Evolutionary conservation across 2,888 invertebrate species (phyloP).

Genomic region (Ochropleura plecta): DNA sequence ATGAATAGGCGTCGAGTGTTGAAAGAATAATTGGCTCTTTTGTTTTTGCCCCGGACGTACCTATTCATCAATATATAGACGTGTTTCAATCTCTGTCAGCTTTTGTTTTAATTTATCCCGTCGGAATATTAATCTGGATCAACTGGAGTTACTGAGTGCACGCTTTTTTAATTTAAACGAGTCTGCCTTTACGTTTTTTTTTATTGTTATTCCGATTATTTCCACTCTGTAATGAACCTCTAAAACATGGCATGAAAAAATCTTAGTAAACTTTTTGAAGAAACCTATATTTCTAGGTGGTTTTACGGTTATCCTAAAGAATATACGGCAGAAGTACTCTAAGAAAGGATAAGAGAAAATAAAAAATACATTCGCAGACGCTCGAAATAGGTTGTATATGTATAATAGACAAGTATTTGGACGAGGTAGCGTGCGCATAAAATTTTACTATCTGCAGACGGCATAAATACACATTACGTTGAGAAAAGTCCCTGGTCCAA

Average conservation of each 20-base stretch:
- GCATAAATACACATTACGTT: constrained; percentile 59
- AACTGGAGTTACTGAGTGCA: constrained; percentile 47
- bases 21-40: constrained; percentile 71
- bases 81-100: constrained; percentile 64
- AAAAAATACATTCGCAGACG: constrained; percentile 32
- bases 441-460: constrained; percentile 62
- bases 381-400: constrained; percentile 52
- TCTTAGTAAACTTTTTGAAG: not conserved
- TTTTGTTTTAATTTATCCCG: constrained; percentile 67
- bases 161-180: constrained; percentile 17
- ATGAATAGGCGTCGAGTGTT: constrained; percentile 70
- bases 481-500: constrained; percentile 50
- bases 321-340: constrained; percentile 1
- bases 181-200: not conserved
- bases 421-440: constrained; percentile 50
- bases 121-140: constrained; percentile 63
- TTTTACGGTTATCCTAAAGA: constrained; percentile 33
- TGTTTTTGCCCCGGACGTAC: constrained; percentile 52
- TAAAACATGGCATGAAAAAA: not conserved
- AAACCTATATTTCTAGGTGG: not conserved
- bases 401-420: constrained; percentile 51
- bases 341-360: constrained; percentile 34
- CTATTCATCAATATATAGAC: constrained; percentile 66
- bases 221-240: not conserved
- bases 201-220: not conserved